Percentiles rank a stretch among this genome's conserved stretches.
phyloP scores from a whole-genome alignment of 2,113 vertebrate species.

The Egretta garzetta region DNA sequence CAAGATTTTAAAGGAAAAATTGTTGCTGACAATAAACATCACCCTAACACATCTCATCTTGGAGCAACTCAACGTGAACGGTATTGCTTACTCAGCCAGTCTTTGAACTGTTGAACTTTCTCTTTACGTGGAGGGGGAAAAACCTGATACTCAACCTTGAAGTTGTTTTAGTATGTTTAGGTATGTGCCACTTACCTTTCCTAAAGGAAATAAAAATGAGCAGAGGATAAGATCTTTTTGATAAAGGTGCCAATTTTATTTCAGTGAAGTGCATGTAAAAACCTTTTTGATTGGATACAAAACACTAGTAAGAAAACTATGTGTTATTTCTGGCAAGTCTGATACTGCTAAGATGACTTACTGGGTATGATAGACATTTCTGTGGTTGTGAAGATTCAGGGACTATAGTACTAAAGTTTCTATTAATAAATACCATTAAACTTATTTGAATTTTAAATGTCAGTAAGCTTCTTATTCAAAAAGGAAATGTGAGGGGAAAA shows the following conservation, averaged over 20 bases:
- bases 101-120: constrained; percentile 3
- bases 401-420: background rate
- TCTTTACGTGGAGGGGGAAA: background rate
- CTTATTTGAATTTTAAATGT: background rate
- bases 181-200: background rate
- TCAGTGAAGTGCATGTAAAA: background rate
- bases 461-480: background rate
- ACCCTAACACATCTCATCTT: background rate
- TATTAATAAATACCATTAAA: background rate
- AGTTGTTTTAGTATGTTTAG: background rate
- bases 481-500: background rate
- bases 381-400: background rate
- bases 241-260: background rate
- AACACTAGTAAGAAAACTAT: background rate
- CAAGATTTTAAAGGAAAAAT: background rate
- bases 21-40: background rate
- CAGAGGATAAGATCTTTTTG: background rate
- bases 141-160: background rate
- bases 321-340: background rate
- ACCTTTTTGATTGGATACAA: background rate
- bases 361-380: background rate
- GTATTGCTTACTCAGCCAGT: background rate
- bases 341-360: background rate
- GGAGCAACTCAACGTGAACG: fast-evolving
- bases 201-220: background rate